Base-by-base conservation (phyloP, 2,797 vertebrate genomes). In the Alauda arvensis region DNA sequence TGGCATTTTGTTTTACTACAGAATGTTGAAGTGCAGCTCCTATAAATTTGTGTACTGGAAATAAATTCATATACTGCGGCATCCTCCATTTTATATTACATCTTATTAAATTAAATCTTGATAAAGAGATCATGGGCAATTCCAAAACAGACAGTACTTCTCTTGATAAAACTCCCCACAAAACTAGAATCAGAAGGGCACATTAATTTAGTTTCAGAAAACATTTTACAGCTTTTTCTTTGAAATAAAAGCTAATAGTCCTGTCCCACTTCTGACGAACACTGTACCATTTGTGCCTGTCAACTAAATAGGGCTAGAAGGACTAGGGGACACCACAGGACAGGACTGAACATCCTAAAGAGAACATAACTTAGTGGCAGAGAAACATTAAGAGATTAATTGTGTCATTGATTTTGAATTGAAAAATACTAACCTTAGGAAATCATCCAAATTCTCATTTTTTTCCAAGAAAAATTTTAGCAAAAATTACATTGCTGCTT, bases 401-500 rank as follows among this genome's bases (percentile, higher is more conserved):
- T 12, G 18, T 61, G 34, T 60, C 6, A 10, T 23, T 72, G 13
- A 18, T 28, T 91, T 85, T 59, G 31, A 53, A 46, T 23, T 87
- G 77, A 63, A 85, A 89, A 86, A 76, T 40, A 68, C 13, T 65
- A 39, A 79, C 77, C 25, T 39, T 87, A 29, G 19, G 67, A 87
- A 91, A 67, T 33, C 25, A 65, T 15, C 48, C 13, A 63, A 71
- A 85, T 77, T 87, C 3, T 81, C 3, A 0, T 42, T 55, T 70
- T 67, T 86, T 78, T 19, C 31, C 63, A 69, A 46, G 62, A 65
- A 71, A 26, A 62, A 87, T 61, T 71, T 86, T 65, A 87, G 61
- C 49, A 86, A 89, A 93, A 90, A 52, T 52, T 87, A 79, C 87
- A 94, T 87, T 91, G 90, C 93, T 95, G 93, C 93, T 95, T 95